Percentiles rank a stretch among this genome's conserved stretches.
Conservation (phyloP, 2,113 vertebrate genomes). For the Callipepla californica region DNA sequence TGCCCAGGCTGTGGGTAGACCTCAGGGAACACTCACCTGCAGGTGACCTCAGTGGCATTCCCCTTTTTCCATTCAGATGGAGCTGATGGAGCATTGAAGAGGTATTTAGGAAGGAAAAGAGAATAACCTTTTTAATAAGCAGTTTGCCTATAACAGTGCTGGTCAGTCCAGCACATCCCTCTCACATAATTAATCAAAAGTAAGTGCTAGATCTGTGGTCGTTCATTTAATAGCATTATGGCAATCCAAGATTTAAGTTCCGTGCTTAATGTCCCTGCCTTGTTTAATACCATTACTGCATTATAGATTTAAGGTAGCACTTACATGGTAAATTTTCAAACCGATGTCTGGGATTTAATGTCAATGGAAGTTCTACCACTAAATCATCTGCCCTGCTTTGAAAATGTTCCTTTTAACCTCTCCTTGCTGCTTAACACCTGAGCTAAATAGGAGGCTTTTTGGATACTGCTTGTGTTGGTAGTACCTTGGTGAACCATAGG, state of each 20-base stretch:
- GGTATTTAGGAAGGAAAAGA: background rate
- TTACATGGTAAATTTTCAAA: slow-evolving; percentile 45
- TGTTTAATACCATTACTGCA: slow-evolving; percentile 29
- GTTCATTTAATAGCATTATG: slow-evolving; percentile 10
- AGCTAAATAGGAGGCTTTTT: background rate
- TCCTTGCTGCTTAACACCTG: background rate
- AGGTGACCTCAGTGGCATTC: background rate
- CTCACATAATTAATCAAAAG: slow-evolving; percentile 48
- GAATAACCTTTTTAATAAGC: slow-evolving; percentile 21
- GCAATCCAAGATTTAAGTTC: slow-evolving; percentile 35
- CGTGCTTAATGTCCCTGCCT: slow-evolving; percentile 4
- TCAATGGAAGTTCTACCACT: background rate
- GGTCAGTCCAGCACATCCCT: background rate
- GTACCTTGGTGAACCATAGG: background rate
- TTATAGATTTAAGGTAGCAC: slow-evolving; percentile 39
- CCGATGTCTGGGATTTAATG: background rate
- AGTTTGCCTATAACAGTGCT: background rate
- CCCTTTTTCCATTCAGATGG: background rate
- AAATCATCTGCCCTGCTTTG: background rate
- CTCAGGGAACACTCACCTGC: background rate
- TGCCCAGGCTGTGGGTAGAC: background rate
- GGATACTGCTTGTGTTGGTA: accelerated
- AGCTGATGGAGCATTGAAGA: slow-evolving; percentile 7
- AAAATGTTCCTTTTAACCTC: background rate
- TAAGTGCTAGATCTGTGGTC: background rate